Evolutionary conservation across 2,888 invertebrate genomes (phyloP).

Genomic region (Pandemis corylana): DNA sequence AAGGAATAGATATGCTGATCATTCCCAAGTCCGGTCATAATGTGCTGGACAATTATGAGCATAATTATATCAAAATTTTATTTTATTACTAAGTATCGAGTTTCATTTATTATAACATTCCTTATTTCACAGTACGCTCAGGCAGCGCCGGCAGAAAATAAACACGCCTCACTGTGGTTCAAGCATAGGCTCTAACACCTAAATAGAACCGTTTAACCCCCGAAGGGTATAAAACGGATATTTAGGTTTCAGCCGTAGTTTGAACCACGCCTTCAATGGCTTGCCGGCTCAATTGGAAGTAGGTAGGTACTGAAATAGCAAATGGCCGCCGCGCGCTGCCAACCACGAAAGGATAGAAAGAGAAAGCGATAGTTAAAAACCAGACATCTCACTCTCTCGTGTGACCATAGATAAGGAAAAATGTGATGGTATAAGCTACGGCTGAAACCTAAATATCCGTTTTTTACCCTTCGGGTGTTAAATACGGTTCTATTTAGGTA

Average conservation of each 20-base stretch:
- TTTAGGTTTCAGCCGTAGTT: neutral
- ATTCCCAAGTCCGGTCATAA: neutral
- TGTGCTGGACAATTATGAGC: neutral
- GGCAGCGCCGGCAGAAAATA: constrained; percentile 4
- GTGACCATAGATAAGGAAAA: neutral
- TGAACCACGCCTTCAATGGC: neutral
- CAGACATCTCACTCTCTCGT: neutral
- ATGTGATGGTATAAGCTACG: neutral
- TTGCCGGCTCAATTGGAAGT: neutral
- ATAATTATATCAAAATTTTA: neutral
- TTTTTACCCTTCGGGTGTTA: neutral
- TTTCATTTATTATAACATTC: neutral
- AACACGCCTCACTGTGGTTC: neutral
- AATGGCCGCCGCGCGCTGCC: constrained; percentile 7
- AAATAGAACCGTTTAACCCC: neutral
- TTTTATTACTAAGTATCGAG: neutral
- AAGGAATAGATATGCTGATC: neutral
- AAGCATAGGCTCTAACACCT: neutral
- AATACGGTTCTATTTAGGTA: neutral
- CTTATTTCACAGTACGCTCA: constrained; percentile 1
- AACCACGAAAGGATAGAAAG: neutral
- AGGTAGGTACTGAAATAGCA: neutral
- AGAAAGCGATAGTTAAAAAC: neutral
- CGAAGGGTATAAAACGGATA: neutral
- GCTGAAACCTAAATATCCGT: constrained; percentile 7